Evolutionary conservation across 2,797 vertebrate species (phyloP), one percentile per base, ranked within the genome.

Genomic region (Varecia variegata): DNA sequence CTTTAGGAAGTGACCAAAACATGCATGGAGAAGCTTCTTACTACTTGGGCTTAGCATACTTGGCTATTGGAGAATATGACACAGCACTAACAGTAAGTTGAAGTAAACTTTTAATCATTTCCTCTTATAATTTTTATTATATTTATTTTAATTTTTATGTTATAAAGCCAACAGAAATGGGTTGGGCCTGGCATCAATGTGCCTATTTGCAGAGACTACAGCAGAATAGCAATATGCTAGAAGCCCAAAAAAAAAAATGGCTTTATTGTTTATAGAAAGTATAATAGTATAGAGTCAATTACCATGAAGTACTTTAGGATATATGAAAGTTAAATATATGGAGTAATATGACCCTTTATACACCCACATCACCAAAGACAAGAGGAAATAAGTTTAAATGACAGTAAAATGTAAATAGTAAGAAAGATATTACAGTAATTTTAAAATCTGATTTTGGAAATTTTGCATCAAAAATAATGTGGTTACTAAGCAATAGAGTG

Each of bases 21-120:
- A 98, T 98, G 91, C 98, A 99, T 90, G 98, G 98, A 93, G 98
- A 99, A 97, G 98, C 99, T 85, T 97, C 94, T 0, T 99, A 99
- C 96, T 99, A 98, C 94, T 96, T 99, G 94, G 98, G 98, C 83
- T 96, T 98, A 90, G 98, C 98, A 0, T 88, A 99, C 96, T 56
- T 98, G 96, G 97, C 98, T 92, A 97, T 98, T 95, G 98, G 98
- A 97, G 98, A 99, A 23, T 79, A 98, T 32, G 90, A 98, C 40
- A 96, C 35, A 30, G 98, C 99, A 13, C 95, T 98, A 86, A 70
- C 85, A 91, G 99, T 99, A 98, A 99, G 99, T 98, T 77, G 40
- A 35, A 88, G 87, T 68, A 81, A 88, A 97, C 27, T 15, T 98
- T 93, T 92, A n/a, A 8, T 45, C 25, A 50, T 96, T 96, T n/a